A percentile compares a stretch with the other conserved stretches of the same genome.
phyloP scores from a whole-genome alignment of 2,113 vertebrate genomes.

The Ptilorrhoa leucosticta region DNA sequence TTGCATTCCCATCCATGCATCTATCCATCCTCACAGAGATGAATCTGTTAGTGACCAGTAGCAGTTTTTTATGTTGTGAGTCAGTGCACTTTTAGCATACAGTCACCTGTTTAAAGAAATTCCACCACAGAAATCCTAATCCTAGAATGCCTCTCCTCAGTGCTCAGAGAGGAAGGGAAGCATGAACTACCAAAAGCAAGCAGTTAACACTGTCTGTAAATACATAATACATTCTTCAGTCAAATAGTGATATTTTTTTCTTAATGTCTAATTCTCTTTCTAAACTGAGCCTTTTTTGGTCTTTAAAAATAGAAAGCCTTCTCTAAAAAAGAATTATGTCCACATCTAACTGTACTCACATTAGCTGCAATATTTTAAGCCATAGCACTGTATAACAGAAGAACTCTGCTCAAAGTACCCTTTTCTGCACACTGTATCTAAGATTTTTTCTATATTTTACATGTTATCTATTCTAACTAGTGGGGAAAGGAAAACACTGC shows the following conservation, averaged over 20 bases:
- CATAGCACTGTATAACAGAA: not conserved
- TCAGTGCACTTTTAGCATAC: slow-evolving; percentile 22
- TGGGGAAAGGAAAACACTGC: not conserved
- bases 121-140: slow-evolving; percentile 50
- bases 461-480: not conserved
- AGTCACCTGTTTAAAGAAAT: slow-evolving; percentile 56
- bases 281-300: not conserved
- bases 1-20: not conserved
- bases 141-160: slow-evolving; percentile 35
- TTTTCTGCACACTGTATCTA: not conserved
- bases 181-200: not conserved
- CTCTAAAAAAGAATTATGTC: not conserved
- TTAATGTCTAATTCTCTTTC: not conserved
- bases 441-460: not conserved
- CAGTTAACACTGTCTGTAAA: not conserved
- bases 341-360: not conserved
- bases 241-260: not conserved
- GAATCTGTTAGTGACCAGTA: not conserved
- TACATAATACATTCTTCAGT: not conserved
- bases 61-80: not conserved
- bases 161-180: slow-evolving; percentile 4
- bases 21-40: not conserved
- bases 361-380: not conserved
- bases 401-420: not conserved
- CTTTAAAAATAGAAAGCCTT: not conserved